A percentile compares a stretch with the other conserved stretches of the same genome.
Evolutionary conservation across 2,113 vertebrate genomes (phyloP).

Genomic region (Brachyistius frenatus): DNA sequence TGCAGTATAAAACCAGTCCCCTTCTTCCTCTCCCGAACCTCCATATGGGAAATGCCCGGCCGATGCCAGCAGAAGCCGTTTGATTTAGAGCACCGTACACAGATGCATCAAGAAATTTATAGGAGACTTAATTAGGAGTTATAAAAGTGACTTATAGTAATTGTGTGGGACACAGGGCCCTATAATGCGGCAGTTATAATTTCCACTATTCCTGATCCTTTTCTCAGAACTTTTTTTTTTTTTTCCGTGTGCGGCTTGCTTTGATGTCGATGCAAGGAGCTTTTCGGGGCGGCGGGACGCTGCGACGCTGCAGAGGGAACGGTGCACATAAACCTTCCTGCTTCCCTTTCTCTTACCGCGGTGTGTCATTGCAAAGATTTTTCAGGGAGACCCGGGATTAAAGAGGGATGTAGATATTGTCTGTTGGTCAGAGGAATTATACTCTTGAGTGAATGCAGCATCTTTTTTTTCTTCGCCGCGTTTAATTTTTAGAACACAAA

Average conservation of each 20-base stretch:
- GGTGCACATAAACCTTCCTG: conserved; percentile 19
- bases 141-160: conserved; percentile 79
- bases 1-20: conserved; percentile 50
- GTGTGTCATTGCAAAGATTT: conserved; percentile 15
- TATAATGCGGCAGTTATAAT: conserved; percentile 68
- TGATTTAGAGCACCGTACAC: conserved; percentile 74
- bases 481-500: no score
- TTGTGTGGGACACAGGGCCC: conserved; percentile 56
- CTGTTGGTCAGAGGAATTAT: no score
- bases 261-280: conserved; percentile 54
- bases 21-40: conserved; percentile 1
- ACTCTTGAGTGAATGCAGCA: no score
- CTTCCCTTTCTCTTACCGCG: conserved; percentile 19
- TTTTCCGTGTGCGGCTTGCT: conserved; percentile 33
- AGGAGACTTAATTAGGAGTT: conserved; percentile 73
- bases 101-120: conserved; percentile 74
- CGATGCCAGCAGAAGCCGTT: conserved; percentile 47
- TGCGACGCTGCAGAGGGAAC: conserved; percentile 27
- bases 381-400: neutral
- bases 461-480: no score
- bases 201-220: conserved; percentile 69
- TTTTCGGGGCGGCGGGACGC: conserved; percentile 40
- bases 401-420: no score
- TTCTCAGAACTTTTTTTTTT: conserved; percentile 52
- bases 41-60: conserved; percentile 41